Evolutionary conservation across 2,113 vertebrate genomes (phyloP), one percentile per base, ranked within the genome.

Genomic region (Phalacrocorax pelagicus): DNA sequence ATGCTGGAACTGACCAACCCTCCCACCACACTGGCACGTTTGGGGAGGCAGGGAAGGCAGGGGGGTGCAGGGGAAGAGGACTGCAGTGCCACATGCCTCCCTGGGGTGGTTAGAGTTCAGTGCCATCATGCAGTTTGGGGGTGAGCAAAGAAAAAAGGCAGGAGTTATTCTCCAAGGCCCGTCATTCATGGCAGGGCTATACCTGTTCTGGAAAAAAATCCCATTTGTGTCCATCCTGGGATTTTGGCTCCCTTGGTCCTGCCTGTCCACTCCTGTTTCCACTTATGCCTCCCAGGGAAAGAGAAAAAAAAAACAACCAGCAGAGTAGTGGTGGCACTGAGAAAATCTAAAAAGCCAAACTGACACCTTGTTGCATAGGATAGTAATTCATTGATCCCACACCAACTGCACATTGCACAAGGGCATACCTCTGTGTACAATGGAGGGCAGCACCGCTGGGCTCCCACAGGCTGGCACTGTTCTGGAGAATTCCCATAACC

Each of bases 1-100:
- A 3, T 34, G 71, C 15, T 11, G 8, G 82, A 42, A 16, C 22
- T 11, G 57, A 34, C 34, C 1, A 6, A 30, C 55, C 23, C 52
- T 40, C 18, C 9, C 0, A 0, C 52, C 2, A 2, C 26, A 34
- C 11, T 12, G 4, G 21, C 9, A 9, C 3, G 4, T 27, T 12
- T 26, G 27, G 44, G 51, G 57, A 54, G 16, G 26, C 0, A 1
- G 10, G 18, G 27, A 59, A 30, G 40, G 78, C 15, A 0, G 0
- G 2, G 18, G 15, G 13, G 11, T 14, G 26, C 36, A 23, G 36
- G 15, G n/a, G 22, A 69, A 24, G 40, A 40, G 40, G 40, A 10
- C 52, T 27, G 47, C 0, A 0, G 8, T 12, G 61, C 46, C 6
- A 1, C 0, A 0, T 3, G 22, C 24, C 49, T 67, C 38, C 46